phyloP scores from a whole-genome alignment of 2,797 vertebrate genomes.

The Acanthurus tractus region DNA sequence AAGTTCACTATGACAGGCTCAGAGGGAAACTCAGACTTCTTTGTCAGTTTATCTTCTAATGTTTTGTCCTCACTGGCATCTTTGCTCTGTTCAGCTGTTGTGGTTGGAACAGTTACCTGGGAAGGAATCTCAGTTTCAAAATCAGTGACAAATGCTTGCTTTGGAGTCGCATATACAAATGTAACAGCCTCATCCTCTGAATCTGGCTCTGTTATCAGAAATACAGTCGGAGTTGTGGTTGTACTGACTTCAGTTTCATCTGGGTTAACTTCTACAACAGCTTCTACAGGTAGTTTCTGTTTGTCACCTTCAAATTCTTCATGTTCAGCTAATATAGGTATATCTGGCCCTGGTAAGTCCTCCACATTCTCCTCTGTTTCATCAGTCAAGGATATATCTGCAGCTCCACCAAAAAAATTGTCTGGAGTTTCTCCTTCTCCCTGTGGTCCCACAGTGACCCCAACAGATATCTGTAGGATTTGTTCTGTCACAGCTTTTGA shows the following conservation, averaged over 20 bases:
- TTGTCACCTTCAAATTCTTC: slow-evolving; percentile 19
- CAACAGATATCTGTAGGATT: not conserved
- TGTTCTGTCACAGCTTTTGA: not conserved
- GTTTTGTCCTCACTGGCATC: not conserved
- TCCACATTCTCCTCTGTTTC: slow-evolving; percentile 8
- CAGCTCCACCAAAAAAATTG: slow-evolving; percentile 9
- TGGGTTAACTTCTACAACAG: not conserved
- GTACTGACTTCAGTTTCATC: not conserved
- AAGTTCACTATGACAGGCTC: slow-evolving; percentile 15
- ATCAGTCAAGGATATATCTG: not conserved
- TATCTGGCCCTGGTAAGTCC: not conserved
- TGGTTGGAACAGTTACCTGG: not conserved
- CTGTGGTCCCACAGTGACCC: not conserved
- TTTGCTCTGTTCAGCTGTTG: slow-evolving; percentile 5
- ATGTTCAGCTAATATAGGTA: not conserved
- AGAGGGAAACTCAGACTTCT: not conserved
- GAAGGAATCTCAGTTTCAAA: slow-evolving; percentile 17
- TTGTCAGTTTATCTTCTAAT: not conserved
- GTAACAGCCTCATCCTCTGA: slow-evolving; percentile 28
- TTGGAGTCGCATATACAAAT: slow-evolving; percentile 24
- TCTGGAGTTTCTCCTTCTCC: slow-evolving; percentile 12
- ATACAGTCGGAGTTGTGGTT: slow-evolving; percentile 17
- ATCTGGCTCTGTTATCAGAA: slow-evolving; percentile 23
- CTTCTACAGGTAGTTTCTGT: not conserved
- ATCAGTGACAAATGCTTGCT: not conserved